These are phyloP conservation scores for Lepus timidus DNA, from an alignment of 2,113 vertebrate genomes.

Conservation along the genomic window DNA sequence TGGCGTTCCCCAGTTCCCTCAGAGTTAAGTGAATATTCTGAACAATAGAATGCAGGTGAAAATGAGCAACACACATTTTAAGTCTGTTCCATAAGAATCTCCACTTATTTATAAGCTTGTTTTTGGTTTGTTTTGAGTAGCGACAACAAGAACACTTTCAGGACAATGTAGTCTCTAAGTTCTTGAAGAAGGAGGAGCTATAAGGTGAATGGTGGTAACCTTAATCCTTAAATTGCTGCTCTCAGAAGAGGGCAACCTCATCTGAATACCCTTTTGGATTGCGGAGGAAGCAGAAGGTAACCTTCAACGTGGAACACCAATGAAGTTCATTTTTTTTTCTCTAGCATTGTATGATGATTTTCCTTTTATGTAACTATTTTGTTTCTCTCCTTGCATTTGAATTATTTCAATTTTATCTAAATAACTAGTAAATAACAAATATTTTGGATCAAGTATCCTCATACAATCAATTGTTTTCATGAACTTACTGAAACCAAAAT, in stretches of 20 bases:
- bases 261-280: background rate
- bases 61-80: background rate
- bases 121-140: background rate
- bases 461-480: background rate
- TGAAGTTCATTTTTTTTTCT: background rate
- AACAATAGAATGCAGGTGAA: too few relatives aligned
- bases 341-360: background rate
- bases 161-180: background rate
- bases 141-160: background rate
- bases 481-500: background rate
- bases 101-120: fast-evolving
- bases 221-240: background rate
- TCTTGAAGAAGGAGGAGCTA: background rate
- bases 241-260: background rate
- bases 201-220: background rate
- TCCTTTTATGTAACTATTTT: background rate
- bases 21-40: background rate
- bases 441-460: background rate
- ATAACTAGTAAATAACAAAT: background rate
- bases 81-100: background rate
- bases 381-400: background rate
- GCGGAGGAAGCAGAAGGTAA: background rate
- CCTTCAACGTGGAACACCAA: background rate
- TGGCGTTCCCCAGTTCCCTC: background rate
- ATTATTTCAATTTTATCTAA: conserved; percentile 3